Conservation (phyloP, 2,113 vertebrate species). For the Ceyx cyanopectus region DNA sequence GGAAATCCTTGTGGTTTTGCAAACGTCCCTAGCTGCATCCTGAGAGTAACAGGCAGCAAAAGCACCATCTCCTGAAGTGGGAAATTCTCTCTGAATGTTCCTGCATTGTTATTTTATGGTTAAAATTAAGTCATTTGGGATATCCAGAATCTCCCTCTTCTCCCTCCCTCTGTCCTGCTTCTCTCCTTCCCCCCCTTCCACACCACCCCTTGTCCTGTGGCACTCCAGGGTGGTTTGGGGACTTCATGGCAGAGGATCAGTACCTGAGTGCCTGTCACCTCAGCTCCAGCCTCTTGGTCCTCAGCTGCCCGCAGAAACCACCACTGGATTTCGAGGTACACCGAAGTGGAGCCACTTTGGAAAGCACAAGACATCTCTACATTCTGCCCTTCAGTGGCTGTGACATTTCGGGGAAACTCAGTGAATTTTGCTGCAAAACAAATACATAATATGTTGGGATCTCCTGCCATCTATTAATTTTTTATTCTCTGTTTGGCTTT, state of each 20-base stretch:
- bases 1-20: background rate
- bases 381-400: conserved; percentile 92
- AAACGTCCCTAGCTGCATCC: background rate
- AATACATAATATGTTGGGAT: background rate
- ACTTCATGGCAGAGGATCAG: background rate
- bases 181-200: background rate
- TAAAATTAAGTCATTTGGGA: background rate
- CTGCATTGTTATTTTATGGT: background rate
- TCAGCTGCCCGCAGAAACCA: conserved; percentile 90
- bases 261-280: conserved; percentile 87
- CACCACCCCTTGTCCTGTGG: too few relatives aligned
- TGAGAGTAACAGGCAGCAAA: background rate
- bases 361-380: conserved; percentile 98
- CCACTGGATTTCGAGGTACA: conserved; percentile 97
- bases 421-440: conserved; percentile 93
- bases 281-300: conserved; percentile 82
- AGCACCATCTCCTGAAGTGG: background rate
- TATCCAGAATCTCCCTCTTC: background rate
- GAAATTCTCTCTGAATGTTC: background rate
- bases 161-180: fast-evolving
- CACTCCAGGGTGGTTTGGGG: background rate
- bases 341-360: conserved; percentile 90
- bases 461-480: background rate
- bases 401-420: conserved; percentile 92
- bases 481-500: background rate